These are phyloP conservation scores for Pipistrellus kuhlii DNA, from an alignment of 2,797 vertebrate genomes.

Conservation along the genomic window DNA sequence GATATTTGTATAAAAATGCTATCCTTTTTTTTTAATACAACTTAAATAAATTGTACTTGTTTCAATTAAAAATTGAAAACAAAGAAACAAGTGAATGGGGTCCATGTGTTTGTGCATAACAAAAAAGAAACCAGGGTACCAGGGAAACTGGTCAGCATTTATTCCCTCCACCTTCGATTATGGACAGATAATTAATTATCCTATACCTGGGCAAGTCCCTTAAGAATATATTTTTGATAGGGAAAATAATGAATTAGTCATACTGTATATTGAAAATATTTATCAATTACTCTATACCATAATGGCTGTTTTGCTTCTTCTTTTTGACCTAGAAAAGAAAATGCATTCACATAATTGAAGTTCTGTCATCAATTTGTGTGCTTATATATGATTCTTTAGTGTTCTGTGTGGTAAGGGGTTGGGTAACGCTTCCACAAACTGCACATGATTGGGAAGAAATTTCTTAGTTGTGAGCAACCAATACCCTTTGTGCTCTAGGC, in stretches of 20 bases:
- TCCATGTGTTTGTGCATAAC: slow-evolving; percentile 78
- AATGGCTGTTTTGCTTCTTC: slow-evolving; percentile 12
- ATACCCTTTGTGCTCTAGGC: slow-evolving; percentile 86
- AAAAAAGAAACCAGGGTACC: slow-evolving; percentile 82
- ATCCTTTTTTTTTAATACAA: slow-evolving; percentile 83
- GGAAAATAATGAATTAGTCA: slow-evolving; percentile 34
- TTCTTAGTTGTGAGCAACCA: slow-evolving; percentile 80
- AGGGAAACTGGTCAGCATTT: slow-evolving; percentile 80
- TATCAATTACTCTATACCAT: background rate
- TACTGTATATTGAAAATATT: slow-evolving; percentile 43
- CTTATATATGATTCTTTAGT: slow-evolving; percentile 75
- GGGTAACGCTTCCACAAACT: slow-evolving; percentile 75
- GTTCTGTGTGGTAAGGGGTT: slow-evolving; percentile 55
- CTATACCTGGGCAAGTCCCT: slow-evolving; percentile 57
- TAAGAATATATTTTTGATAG: slow-evolving; percentile 67
- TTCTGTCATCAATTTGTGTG: slow-evolving; percentile 80
- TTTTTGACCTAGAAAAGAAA: slow-evolving; percentile 55
- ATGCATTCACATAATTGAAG: slow-evolving; percentile 58
- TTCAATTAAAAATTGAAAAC: slow-evolving; percentile 83
- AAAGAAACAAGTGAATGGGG: slow-evolving; percentile 58
- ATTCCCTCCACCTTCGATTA: slow-evolving; percentile 78
- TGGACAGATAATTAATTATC: slow-evolving; percentile 43
- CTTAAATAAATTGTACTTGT: slow-evolving; percentile 85
- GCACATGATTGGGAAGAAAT: slow-evolving; percentile 79
- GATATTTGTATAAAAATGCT: slow-evolving; percentile 89